phyloP scores from a whole-genome alignment of 1,140 invertebrate genomes.

The Dermatophagoides farinae region DNA sequence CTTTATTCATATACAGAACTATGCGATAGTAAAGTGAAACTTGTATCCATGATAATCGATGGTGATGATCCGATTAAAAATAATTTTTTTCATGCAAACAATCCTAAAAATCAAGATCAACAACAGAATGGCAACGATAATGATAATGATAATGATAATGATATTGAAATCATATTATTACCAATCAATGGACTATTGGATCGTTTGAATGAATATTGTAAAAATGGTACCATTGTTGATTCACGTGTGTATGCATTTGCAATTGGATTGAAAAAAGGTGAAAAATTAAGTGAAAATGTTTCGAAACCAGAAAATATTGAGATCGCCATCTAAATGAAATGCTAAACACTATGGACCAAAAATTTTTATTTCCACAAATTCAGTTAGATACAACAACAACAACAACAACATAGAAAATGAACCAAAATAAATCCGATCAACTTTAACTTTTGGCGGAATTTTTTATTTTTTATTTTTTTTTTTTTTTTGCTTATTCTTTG shows the following conservation, averaged over 20 bases:
- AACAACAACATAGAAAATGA: no score
- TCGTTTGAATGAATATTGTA: conserved; percentile 21
- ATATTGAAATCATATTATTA: conserved; percentile 24
- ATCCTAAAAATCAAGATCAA: conserved; percentile 13
- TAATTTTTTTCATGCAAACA: neutral
- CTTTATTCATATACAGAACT: neutral
- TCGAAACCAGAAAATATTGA: neutral
- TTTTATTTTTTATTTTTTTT: no score
- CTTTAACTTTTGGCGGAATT: no score
- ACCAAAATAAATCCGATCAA: no score
- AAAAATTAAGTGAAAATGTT: conserved; percentile 2
- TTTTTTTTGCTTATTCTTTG: no score
- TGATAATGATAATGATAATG: conserved; percentile 15
- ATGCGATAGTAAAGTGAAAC: conserved; percentile 5
- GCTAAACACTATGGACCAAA: no score
- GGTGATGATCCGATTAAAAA: conserved; percentile 14
- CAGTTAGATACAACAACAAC: no score
- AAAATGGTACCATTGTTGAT: conserved; percentile 23
- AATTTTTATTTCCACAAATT: no score
- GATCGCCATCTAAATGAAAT: neutral
- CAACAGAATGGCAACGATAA: conserved; percentile 13
- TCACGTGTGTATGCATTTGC: conserved; percentile 25
- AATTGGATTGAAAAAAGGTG: conserved; percentile 25
- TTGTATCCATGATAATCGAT: conserved; percentile 13
- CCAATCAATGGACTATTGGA: conserved; percentile 25